These are phyloP conservation scores for Synergus japonicus DNA, from an alignment of 2,888 invertebrate species.

Conservation along the genomic window DNA sequence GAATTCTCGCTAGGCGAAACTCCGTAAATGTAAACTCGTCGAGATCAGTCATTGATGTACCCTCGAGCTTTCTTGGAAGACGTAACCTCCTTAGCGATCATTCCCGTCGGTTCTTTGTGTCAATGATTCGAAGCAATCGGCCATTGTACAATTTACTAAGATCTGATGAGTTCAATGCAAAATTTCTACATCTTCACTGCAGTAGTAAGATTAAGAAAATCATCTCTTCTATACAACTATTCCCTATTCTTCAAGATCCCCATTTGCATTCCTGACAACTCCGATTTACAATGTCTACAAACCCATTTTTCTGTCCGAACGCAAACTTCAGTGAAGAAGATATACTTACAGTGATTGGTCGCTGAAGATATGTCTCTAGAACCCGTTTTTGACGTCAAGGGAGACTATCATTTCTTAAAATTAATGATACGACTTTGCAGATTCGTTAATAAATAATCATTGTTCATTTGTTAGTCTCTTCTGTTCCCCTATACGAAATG, in stretches of 20 bases:
- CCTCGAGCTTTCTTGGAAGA: constrained; percentile 50
- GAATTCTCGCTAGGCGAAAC: constrained; percentile 66
- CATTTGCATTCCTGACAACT: constrained; percentile 30
- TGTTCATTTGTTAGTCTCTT: constrained; percentile 27
- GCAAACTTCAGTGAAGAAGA: background rate
- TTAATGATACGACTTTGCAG: constrained; percentile 35
- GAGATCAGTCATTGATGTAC: constrained; percentile 65
- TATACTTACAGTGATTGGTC: constrained; percentile 14
- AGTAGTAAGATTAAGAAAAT: background rate
- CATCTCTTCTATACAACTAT: background rate
- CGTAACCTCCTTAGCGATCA: constrained; percentile 34
- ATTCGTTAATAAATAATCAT: constrained; percentile 42
- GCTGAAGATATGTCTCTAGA: constrained; percentile 38
- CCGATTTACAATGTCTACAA: constrained; percentile 27
- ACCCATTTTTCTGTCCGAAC: background rate
- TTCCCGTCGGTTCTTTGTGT: constrained; percentile 45
- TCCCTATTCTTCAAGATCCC: background rate
- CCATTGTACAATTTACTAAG: constrained; percentile 18
- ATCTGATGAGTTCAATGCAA: background rate
- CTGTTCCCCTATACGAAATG: constrained; percentile 17
- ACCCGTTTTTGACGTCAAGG: constrained; percentile 26
- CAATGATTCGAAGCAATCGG: constrained; percentile 45
- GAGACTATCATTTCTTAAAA: constrained; percentile 36
- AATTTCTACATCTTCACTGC: background rate
- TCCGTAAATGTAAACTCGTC: constrained; percentile 68